A percentile compares a stretch with the other conserved stretches of the same genome.
These are phyloP conservation scores for Myiotriccus ornatus DNA, from an alignment of 2,797 vertebrate species.

Conservation along the genomic window DNA sequence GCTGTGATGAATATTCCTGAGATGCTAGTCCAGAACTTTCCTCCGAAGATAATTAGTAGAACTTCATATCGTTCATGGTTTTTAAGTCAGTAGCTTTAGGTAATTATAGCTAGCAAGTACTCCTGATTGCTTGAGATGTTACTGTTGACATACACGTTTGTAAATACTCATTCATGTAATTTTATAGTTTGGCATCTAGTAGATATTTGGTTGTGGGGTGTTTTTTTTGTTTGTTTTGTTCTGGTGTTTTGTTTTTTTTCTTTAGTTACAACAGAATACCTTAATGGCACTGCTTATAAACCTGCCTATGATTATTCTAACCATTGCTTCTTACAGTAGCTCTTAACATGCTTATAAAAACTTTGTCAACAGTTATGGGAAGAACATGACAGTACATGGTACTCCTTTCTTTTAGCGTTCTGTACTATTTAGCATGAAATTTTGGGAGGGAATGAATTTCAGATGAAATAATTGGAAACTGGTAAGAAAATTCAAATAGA, in stretches of 20 bases:
- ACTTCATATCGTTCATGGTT: background rate
- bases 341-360: background rate
- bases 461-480: background rate
- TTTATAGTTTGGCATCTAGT: background rate
- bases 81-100: background rate
- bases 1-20: background rate
- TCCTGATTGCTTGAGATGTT: background rate
- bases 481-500: background rate
- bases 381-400: fast-evolving
- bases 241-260: too few species aligned
- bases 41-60: background rate
- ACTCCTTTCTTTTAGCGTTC: background rate
- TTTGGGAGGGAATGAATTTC: background rate
- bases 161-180: background rate
- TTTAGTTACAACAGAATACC: background rate
- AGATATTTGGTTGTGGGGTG: background rate
- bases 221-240: too few species aligned
- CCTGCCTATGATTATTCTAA: background rate
- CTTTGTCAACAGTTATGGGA: background rate
- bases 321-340: background rate
- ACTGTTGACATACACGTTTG: background rate
- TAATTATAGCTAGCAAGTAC: background rate
- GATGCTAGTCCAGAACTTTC: background rate
- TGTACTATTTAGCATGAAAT: background rate
- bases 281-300: background rate